phyloP scores from a whole-genome alignment of 1,140 invertebrate species.

The Conus betulinus region DNA sequence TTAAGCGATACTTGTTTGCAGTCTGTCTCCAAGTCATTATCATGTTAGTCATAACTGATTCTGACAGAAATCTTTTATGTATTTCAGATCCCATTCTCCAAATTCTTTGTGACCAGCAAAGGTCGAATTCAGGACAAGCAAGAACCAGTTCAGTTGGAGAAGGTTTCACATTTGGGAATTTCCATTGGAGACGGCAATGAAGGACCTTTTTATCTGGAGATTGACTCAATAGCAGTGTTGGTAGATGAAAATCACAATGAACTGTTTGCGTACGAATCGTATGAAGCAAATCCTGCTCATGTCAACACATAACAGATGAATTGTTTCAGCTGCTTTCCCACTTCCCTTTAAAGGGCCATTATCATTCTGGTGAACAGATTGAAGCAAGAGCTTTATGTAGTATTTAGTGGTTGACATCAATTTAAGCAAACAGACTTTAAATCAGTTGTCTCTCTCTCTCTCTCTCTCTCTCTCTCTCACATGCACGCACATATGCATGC shows the following conservation, averaged over 20 bases:
- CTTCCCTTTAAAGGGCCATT: not conserved
- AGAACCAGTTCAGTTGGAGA: conserved; percentile 78
- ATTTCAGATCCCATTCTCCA: conserved; percentile 93
- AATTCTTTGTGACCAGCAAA: conserved; percentile 89
- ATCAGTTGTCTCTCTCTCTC: no score
- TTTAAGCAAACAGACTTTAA: no score
- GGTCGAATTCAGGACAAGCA: conserved; percentile 93
- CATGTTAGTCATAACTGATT: no score
- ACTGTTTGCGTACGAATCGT: conserved; percentile 94
- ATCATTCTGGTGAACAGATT: no score
- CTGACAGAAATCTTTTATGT: not conserved
- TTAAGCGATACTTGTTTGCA: no score
- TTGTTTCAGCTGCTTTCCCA: not conserved
- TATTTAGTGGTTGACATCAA: no score
- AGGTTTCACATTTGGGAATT: conserved; percentile 87
- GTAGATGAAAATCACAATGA: conserved; percentile 86
- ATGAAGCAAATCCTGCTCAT: conserved; percentile 72
- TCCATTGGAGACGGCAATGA: conserved; percentile 84
- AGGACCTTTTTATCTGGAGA: conserved; percentile 93
- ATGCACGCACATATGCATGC: not conserved
- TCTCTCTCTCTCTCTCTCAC: not conserved
- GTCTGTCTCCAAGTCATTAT: no score
- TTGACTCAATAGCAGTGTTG: conserved; percentile 93
- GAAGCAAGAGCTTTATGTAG: no score
- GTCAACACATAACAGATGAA: conserved; percentile 40